Base-by-base conservation (phyloP, 2,888 invertebrate species). In the Noctua comes region DNA sequence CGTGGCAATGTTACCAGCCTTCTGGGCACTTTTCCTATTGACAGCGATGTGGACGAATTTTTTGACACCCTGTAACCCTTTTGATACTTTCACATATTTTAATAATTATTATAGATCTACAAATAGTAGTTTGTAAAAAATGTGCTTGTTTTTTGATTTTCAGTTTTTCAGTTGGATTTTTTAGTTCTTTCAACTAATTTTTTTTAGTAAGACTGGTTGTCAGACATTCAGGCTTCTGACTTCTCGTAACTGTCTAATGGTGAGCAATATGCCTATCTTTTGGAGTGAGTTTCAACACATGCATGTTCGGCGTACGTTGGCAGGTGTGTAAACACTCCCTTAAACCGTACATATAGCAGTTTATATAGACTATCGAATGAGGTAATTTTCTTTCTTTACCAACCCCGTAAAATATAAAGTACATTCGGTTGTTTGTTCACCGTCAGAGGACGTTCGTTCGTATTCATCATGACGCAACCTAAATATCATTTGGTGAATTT, bases 401-500 rank as follows among this genome's bases (percentile, higher is more conserved):
- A 31, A 36, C 36, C n/a, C 21, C 27, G 65, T 77, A 27, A 85
- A 85, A 85, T 73, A 85, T 75, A 59, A 85, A 64, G 43, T 40
- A 46, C 11, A 62, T 40, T 75, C n/a, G 24, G 48, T 68, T 76
- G 66, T 86, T 84, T 83, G 70, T 73, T 75, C 66, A 62, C 62
- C 13, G 43, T 68, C 64, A 21, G 21, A 74, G 80, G 40, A 68
- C n/a, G 84, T 86, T 73, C 64, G 46, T 62, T 51, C 64, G 65
- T 68, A 76, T 74, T 72, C 68, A 70, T 36, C 46, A 51, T 80
- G 84, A 84, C 79, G 86, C 51, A 72, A 84, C 74, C 65, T 72
- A 79, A 87, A 88, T 85, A 88, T 85, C 73, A 75, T 85, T 77
- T 65, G 54, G 65, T 87, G 80, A 88, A 87, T 87, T 78, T 88